Conservation (phyloP, 2,797 vertebrate genomes). For the Falco concolor region DNA sequence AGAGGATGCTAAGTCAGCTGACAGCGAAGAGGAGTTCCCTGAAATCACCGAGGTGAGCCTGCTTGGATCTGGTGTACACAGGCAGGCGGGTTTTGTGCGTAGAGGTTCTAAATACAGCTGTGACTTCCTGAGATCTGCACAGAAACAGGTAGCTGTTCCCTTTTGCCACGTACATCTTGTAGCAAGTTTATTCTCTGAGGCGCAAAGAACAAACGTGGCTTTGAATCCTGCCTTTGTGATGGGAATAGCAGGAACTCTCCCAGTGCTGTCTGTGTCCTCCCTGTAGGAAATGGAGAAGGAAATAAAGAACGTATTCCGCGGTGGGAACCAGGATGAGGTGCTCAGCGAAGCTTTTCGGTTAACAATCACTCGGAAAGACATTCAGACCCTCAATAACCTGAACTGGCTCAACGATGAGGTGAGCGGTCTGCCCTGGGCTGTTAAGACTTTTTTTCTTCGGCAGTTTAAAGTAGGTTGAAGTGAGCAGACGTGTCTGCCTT, state of each 20-base stretch:
- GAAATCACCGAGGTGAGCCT: constrained; percentile 84
- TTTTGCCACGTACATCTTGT: accelerated
- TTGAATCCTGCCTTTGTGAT: background rate
- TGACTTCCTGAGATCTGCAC: accelerated
- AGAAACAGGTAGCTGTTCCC: accelerated
- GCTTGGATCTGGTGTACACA: no score
- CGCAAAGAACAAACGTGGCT: background rate
- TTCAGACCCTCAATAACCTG: constrained; percentile 90
- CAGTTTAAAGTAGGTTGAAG: background rate
- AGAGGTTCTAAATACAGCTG: accelerated
- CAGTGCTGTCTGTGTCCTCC: background rate
- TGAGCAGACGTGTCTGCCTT: background rate
- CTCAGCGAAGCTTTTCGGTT: constrained; percentile 93
- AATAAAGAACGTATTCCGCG: constrained; percentile 81
- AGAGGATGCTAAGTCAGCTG: background rate
- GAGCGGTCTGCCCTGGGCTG: background rate
- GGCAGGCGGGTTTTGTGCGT: accelerated
- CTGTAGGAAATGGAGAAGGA: constrained; percentile 88
- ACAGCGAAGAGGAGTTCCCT: constrained; percentile 85
- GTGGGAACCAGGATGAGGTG: constrained; percentile 87
- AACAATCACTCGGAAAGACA: constrained; percentile 93
- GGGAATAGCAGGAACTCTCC: background rate
- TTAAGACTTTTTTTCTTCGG: accelerated
- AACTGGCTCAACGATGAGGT: constrained; percentile 99
- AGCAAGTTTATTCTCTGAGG: background rate